phyloP scores from a whole-genome alignment of 2,797 vertebrate species.

The Takifugu rubripes region DNA sequence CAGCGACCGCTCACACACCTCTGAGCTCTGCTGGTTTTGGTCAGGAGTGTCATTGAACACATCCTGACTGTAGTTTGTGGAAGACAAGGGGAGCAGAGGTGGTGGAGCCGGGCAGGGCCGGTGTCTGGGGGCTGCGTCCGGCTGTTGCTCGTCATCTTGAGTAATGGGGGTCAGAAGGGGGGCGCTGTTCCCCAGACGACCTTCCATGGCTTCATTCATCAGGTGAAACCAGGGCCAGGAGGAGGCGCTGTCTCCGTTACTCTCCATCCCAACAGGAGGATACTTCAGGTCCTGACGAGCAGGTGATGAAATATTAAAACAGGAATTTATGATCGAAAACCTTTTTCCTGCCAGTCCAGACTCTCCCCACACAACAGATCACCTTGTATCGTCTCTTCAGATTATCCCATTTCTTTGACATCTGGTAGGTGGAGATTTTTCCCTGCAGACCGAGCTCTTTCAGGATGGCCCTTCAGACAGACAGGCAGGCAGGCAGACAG shows the following conservation, averaged over 20 bases:
- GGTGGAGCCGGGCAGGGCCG: slow-evolving; percentile 17
- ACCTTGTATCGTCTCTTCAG: slow-evolving; percentile 75
- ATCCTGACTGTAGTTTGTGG: slow-evolving; percentile 47
- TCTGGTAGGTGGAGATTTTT: slow-evolving; percentile 69
- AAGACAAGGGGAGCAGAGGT: slow-evolving; percentile 10
- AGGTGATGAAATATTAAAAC: neutral
- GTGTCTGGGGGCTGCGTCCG: slow-evolving; percentile 33
- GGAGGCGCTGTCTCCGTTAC: slow-evolving; percentile 42
- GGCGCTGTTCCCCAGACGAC: slow-evolving; percentile 57
- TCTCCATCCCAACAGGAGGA: slow-evolving; percentile 70
- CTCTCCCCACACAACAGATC: neutral
- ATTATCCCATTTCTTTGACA: slow-evolving; percentile 75
- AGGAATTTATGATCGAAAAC: neutral
- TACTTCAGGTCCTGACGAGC: slow-evolving; percentile 65
- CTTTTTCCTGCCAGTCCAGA: too few species aligned
- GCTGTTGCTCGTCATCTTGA: slow-evolving; percentile 46
- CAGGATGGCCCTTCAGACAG: slow-evolving; percentile 60
- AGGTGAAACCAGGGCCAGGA: slow-evolving; percentile 76
- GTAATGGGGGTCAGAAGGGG: slow-evolving; percentile 58
- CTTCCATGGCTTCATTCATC: slow-evolving; percentile 75
- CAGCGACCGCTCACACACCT: slow-evolving; percentile 40
- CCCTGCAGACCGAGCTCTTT: slow-evolving; percentile 67
- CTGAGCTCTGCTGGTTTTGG: slow-evolving; percentile 33
- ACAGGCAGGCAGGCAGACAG: neutral
- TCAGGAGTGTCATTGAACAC: slow-evolving; percentile 18